A percentile compares a stretch with the other conserved stretches of the same genome.
phyloP scores from a whole-genome alignment of 2,113 vertebrate genomes.

The Fregetta grallaria region DNA sequence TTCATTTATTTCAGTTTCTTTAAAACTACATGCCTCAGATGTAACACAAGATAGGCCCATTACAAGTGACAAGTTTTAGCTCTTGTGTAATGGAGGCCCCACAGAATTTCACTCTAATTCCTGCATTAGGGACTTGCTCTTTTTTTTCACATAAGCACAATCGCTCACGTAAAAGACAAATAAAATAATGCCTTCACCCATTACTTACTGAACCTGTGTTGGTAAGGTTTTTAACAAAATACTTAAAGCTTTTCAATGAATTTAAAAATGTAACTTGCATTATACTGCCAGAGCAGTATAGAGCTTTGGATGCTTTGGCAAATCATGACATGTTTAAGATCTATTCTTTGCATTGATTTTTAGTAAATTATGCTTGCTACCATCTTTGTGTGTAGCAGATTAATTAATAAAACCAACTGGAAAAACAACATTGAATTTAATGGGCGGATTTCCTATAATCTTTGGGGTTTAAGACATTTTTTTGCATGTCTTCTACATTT shows the following conservation, averaged over 20 bases:
- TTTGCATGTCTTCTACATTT: not conserved
- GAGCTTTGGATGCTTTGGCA: not conserved
- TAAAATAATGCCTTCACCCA: not conserved
- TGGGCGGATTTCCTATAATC: not conserved
- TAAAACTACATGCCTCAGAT: not conserved
- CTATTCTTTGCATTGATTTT: not conserved
- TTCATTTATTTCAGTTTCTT: slow-evolving; percentile 13
- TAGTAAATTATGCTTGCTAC: not conserved
- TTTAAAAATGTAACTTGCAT: not conserved
- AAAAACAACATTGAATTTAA: not conserved
- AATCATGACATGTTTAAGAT: not conserved
- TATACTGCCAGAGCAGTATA: not conserved
- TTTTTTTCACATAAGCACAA: not conserved
- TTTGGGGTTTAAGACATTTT: not conserved
- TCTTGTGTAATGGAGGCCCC: not conserved
- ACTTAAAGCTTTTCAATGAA: not conserved
- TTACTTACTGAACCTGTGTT: not conserved
- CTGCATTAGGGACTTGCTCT: not conserved
- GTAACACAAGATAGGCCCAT: not conserved
- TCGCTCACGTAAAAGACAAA: not conserved
- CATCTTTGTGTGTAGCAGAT: not conserved
- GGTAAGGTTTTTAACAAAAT: not conserved
- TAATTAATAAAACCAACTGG: not conserved
- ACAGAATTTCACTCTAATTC: not conserved
- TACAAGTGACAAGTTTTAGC: not conserved